These are phyloP conservation scores for Chelonoidis abingdonii DNA, from an alignment of 2,113 vertebrate genomes.

Conservation along the genomic window DNA sequence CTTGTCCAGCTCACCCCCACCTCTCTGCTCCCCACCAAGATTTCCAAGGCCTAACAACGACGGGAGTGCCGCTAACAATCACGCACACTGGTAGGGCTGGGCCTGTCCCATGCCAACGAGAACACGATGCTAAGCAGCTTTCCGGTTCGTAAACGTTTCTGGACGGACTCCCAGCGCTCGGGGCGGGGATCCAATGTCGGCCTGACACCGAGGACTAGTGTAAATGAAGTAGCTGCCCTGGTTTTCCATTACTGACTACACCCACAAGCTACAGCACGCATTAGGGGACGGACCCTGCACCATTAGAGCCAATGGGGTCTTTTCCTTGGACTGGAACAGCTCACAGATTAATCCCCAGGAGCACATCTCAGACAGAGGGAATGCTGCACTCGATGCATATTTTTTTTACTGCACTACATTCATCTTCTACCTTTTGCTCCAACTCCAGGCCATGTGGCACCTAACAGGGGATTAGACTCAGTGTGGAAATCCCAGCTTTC, in stretches of 20 bases:
- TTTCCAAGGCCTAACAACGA: not conserved
- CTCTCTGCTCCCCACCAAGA: not conserved
- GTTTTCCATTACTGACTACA: not conserved
- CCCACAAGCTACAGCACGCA: not conserved
- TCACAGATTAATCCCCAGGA: not conserved
- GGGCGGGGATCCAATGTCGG: not conserved
- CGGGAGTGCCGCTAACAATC: not conserved
- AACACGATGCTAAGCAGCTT: not conserved
- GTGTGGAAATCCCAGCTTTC: not conserved
- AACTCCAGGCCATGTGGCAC: not conserved
- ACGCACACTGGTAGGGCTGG: not conserved
- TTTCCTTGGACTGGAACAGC: not conserved
- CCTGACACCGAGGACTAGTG: not conserved
- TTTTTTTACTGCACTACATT: not conserved
- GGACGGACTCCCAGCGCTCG: not conserved
- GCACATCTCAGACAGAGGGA: not conserved
- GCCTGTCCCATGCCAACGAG: not conserved
- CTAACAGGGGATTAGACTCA: not conserved
- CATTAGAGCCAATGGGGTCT: not conserved
- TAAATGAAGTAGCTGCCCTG: not conserved
- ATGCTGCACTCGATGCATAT: not conserved
- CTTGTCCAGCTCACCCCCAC: not conserved
- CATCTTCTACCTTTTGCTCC: not conserved
- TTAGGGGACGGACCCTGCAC: not conserved
- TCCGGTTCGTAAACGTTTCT: not conserved